A percentile compares a stretch with the other conserved stretches of the same genome.
These are phyloP conservation scores for Argyresthia goedartella DNA, from an alignment of 2,888 invertebrate species.

Conservation along the genomic window DNA sequence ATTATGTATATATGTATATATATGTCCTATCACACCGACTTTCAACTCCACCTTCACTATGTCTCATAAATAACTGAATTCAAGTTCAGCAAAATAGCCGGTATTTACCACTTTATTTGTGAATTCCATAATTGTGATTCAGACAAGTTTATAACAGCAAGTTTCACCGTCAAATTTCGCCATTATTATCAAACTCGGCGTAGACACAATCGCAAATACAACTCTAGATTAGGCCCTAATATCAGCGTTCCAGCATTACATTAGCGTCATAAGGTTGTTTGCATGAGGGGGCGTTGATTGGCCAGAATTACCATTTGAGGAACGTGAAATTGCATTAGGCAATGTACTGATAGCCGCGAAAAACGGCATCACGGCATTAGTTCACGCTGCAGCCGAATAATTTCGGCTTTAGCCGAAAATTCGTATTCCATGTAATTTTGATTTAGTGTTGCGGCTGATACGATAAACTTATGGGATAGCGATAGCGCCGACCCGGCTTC, in stretches of 20 bases:
- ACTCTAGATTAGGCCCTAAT: not conserved
- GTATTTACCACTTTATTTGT: too few species aligned
- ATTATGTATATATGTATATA: too few species aligned
- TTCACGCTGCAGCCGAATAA: slow-evolving; percentile 8
- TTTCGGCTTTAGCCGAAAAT: slow-evolving; percentile 48
- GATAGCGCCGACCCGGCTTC: slow-evolving; percentile 4
- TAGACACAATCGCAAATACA: too few species aligned
- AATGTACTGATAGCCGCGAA: slow-evolving; percentile 39
- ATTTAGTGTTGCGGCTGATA: slow-evolving; percentile 37
- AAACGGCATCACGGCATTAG: slow-evolving; percentile 17
- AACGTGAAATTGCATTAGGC: slow-evolving; percentile 57
- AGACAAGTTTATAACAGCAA: too few species aligned
- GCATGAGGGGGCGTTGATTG: slow-evolving; percentile 46
- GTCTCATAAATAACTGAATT: too few species aligned
- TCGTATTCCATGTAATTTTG: slow-evolving; percentile 58
- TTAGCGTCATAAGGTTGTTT: slow-evolving; percentile 14
- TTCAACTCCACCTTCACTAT: too few species aligned
- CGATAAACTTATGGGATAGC: slow-evolving; percentile 50
- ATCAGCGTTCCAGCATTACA: slow-evolving; percentile 12
- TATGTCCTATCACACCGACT: too few species aligned
- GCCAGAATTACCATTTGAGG: slow-evolving; percentile 50
- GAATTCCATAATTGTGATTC: too few species aligned
- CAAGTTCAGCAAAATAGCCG: too few species aligned
- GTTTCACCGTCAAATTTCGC: too few species aligned
- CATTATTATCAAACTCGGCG: too few species aligned